A percentile compares a stretch with the other conserved stretches of the same genome.
phyloP scores from a whole-genome alignment of 2,797 vertebrate genomes.

The Rhynchonycteris naso region DNA sequence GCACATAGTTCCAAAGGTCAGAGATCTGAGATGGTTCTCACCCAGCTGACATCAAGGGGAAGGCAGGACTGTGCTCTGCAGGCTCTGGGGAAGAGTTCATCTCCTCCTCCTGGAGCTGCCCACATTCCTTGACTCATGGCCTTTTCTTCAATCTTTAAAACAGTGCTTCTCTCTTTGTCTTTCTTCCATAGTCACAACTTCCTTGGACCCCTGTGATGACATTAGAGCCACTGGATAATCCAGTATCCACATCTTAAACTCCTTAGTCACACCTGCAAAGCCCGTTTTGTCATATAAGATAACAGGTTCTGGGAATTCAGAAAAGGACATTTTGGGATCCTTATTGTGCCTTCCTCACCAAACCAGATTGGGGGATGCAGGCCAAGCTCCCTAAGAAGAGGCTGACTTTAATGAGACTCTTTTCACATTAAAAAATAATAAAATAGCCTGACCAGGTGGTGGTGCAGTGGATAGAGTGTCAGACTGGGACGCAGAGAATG shows the following conservation, averaged over 20 bases:
- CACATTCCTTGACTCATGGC: background rate
- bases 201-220: background rate
- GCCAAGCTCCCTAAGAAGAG: background rate
- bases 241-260: background rate
- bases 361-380: background rate
- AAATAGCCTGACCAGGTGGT: no score
- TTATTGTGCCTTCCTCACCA: background rate
- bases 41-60: background rate
- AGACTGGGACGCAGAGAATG: no score
- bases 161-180: background rate
- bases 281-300: background rate
- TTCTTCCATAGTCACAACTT: background rate
- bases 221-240: background rate
- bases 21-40: background rate
- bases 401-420: background rate
- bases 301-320: background rate
- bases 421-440: background rate
- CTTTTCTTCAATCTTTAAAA: background rate
- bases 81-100: background rate
- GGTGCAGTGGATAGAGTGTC: no score
- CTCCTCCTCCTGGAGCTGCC: background rate
- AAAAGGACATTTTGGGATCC: background rate
- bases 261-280: background rate
- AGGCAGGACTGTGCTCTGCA: background rate
- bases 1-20: background rate